These are phyloP conservation scores for Cochlearius cochlearius DNA, from an alignment of 2,113 vertebrate genomes.

Conservation along the genomic window DNA sequence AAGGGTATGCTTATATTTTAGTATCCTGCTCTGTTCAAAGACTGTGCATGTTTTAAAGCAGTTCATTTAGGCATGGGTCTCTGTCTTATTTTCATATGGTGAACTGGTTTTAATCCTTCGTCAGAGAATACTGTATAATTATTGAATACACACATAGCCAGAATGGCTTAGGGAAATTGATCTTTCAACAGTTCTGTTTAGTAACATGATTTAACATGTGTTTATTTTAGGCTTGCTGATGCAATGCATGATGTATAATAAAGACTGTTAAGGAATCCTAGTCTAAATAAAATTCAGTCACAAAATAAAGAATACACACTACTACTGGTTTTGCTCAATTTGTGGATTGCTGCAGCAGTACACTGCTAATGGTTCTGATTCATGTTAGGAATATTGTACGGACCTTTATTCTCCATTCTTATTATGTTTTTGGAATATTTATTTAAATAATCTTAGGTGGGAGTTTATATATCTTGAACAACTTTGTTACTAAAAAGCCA, in stretches of 20 bases:
- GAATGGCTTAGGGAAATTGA: neutral
- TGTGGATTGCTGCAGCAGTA: neutral
- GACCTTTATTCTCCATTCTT: neutral
- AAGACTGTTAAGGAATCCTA: neutral
- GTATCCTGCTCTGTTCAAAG: neutral
- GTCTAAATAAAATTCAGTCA: neutral
- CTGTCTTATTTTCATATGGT: neutral
- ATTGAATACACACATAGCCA: neutral
- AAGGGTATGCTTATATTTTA: neutral
- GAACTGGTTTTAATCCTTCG: neutral
- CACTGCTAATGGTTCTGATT: neutral
- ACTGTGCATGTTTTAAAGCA: neutral
- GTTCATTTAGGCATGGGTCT: neutral
- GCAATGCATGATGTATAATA: neutral
- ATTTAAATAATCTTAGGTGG: constrained; percentile 13
- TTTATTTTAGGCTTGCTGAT: constrained; percentile 22
- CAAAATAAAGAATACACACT: neutral
- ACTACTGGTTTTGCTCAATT: neutral
- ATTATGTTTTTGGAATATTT: neutral
- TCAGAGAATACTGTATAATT: neutral
- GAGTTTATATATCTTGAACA: neutral
- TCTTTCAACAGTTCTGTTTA: constrained; percentile 6
- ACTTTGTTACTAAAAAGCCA: neutral
- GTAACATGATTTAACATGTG: neutral
- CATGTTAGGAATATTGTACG: neutral